Evolutionary conservation across 2,113 vertebrate genomes (phyloP).

Genomic region (Ceyx cyanopectus): DNA sequence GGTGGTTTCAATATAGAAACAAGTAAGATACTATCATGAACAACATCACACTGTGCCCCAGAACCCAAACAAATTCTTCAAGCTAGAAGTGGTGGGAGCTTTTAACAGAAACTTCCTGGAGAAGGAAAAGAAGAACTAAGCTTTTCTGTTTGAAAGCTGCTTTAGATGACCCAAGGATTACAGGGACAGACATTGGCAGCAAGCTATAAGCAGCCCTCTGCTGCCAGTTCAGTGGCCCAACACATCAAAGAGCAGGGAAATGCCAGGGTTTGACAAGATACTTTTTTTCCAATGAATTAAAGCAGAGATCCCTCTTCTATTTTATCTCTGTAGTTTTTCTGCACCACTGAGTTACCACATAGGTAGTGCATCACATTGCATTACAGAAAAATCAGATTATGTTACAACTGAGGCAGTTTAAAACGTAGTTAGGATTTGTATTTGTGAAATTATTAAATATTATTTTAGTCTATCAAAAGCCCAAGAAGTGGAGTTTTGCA

Average conservation of each 20-base stretch:
- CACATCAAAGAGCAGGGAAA: not conserved
- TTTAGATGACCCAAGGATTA: not conserved
- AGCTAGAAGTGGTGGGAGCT: not conserved
- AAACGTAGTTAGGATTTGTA: not conserved
- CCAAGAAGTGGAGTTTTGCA: not conserved
- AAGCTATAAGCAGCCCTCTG: not conserved
- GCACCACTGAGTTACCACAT: not conserved
- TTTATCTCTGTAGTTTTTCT: not conserved
- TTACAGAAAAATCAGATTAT: not conserved
- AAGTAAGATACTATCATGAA: not conserved
- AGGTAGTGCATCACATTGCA: not conserved
- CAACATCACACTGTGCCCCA: not conserved
- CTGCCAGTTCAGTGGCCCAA: not conserved
- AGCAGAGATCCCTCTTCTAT: not conserved
- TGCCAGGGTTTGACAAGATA: not conserved
- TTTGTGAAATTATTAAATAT: not conserved
- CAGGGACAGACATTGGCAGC: not conserved
- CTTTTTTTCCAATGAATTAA: not conserved
- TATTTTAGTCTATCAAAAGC: not conserved
- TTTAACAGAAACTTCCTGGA: not conserved
- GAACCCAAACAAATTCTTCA: not conserved
- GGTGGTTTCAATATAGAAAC: not conserved
- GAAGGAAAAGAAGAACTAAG: not conserved
- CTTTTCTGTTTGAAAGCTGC: not conserved
- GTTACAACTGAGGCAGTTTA: fast-evolving